Percentiles rank a stretch among this genome's conserved stretches.
Conservation (phyloP, 2,888 invertebrate genomes). For the Tetheella fluctuosa region DNA sequence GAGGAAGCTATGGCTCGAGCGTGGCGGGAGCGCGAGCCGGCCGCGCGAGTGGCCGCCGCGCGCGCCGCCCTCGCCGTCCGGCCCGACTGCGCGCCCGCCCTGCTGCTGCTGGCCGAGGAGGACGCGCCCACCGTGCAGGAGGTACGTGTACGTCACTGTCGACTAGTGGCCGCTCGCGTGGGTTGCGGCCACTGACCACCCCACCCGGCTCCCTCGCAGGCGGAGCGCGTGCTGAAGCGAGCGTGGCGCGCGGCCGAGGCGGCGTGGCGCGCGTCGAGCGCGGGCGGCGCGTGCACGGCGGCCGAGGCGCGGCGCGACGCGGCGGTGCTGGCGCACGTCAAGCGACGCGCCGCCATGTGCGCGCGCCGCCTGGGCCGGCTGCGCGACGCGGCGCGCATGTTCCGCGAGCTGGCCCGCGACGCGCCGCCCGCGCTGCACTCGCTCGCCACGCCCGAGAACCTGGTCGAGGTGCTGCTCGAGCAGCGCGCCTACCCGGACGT, state of each 20-base stretch:
- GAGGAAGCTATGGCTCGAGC: conserved; percentile 93
- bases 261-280: conserved; percentile 92
- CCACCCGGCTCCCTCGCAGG: conserved; percentile 32
- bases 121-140: conserved; percentile 96
- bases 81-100: conserved; percentile 96
- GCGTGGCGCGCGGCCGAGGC: conserved; percentile 99
- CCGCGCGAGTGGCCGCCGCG: conserved; percentile 92
- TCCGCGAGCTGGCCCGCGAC: conserved; percentile 98
- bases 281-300: conserved; percentile 94
- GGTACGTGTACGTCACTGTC: conserved; percentile 33
- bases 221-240: conserved; percentile 79
- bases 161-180: not conserved
- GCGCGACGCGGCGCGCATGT: conserved; percentile 98
- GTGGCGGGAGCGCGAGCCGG: conserved; percentile 97
- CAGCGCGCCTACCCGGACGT: conserved; percentile 98
- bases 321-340: conserved; percentile 96
- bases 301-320: conserved; percentile 96
- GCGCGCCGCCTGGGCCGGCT: conserved; percentile 96
- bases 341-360: conserved; percentile 98
- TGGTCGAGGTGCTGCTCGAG: conserved; percentile 97
- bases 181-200: too few species aligned
- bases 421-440: conserved; percentile 97
- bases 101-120: conserved; percentile 97
- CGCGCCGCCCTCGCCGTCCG: conserved; percentile 93
- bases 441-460: conserved; percentile 94